Evolutionary conservation across 2,113 vertebrate genomes (phyloP), one percentile per base, ranked within the genome.

Genomic region (Xyrauchen texanus): DNA sequence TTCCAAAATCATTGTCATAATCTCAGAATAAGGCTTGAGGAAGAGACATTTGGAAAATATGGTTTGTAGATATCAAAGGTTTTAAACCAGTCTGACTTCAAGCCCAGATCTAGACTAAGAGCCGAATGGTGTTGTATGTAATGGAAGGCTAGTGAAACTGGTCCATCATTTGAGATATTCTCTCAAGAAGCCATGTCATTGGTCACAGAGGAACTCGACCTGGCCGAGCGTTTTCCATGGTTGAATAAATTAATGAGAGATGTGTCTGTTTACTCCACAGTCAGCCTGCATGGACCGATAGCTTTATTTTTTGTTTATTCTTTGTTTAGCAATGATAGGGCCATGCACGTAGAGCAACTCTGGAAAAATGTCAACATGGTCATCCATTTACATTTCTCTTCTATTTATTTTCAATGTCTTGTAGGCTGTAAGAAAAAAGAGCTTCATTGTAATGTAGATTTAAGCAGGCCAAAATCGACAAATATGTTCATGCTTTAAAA

Each of bases 241-340:
- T 68, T 85, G 79, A 85, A 86, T 86, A 86, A 74, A 84, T 34
- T 86, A 84, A 84, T 82, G 82, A 84, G 75, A 46, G 55, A 57
- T 42, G 76, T 81, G 77, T 84, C 77, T 42, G 70, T 80, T 80
- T 82, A 60, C 68, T 68, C 65, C 72, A 64, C 46, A 65, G 76
- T 34, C 68, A 76, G 60, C 8, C 4, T 42, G 52, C 53, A 34
- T 6, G 45, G 62, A 65, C 7, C 0, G 74, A 21, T 49, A 55
- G 15, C 8, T 45, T 15, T 76, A 15, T 44, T 58, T 3, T 34
- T 34, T 34, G 21, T 34, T 34, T 34, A 34, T 34, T 34, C 21
- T 34, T 34, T 34, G 21, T 34, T 34, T 34, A 34, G 21, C 21
- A 34, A 34, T 34, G 21, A 34, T 34, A 34, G 21, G 21, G 3